Evolutionary conservation across 2,797 vertebrate species (phyloP).

Genomic region (Chiloscyllium punctatum): DNA sequence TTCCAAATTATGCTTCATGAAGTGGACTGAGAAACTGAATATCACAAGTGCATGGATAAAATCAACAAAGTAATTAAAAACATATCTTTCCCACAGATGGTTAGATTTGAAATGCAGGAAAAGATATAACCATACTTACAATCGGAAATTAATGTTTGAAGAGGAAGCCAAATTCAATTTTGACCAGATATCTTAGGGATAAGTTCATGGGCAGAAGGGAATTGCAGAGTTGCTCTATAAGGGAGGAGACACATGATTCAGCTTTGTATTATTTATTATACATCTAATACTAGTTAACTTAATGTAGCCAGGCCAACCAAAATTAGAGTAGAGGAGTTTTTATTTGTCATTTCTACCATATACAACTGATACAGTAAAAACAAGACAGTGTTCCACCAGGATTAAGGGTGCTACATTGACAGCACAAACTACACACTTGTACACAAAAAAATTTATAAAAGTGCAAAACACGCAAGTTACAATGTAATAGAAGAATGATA

Average conservation of each 20-base stretch:
- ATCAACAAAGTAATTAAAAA: conserved; percentile 64
- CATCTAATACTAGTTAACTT: conserved; percentile 53
- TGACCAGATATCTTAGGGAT: conserved; percentile 74
- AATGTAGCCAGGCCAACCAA: conserved; percentile 46
- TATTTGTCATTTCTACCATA: no score
- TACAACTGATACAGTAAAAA: no score
- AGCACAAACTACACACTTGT: no score
- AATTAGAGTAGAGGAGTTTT: no score
- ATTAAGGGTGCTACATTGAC: no score
- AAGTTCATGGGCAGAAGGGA: conserved; percentile 65
- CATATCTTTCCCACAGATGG: conserved; percentile 64
- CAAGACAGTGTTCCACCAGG: no score
- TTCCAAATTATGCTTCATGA: neutral
- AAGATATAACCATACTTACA: conserved; percentile 77
- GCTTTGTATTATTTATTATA: conserved; percentile 71
- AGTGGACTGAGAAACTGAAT: neutral
- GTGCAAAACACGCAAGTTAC: no score
- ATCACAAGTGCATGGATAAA: neutral
- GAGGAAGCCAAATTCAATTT: conserved; percentile 80
- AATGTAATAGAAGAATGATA: no score
- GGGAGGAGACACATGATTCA: conserved; percentile 61
- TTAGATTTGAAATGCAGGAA: conserved; percentile 76
- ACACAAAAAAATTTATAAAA: no score
- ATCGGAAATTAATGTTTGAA: conserved; percentile 78
- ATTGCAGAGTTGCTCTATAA: conserved; percentile 58